Evolutionary conservation across 2,888 invertebrate species (phyloP), one percentile per base, ranked within the genome.

Genomic region (Neuroscelio doddi): DNA sequence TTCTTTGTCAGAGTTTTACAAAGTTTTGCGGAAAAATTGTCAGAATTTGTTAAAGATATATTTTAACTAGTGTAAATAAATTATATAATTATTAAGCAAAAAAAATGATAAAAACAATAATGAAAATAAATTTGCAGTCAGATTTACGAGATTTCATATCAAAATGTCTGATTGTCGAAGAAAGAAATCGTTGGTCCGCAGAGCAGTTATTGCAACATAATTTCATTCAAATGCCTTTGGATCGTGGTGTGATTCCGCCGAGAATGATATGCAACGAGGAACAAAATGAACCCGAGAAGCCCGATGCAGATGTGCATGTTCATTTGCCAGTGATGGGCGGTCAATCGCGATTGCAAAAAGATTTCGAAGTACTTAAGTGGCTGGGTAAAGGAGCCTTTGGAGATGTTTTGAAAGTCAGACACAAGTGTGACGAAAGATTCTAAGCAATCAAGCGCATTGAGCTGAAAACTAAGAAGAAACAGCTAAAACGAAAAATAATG

Each of bases 351-450:
- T 87, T 96, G 2, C 88, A 90, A 68, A 92, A 88, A 1, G 95
- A 95, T 83, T 95, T 95, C 78, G 91, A 93, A 82, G 87, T 94
- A 30, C 86, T 97, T 0, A 90, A 91, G 69, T 92, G 90, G 87
- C 86, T 98, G 0, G 98, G 98, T 0, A 93, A 92, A 85, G 98
- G 98, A 1, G 98, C 96, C 0, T 99, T 95, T 84, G 99, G 98
- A 0, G 94, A 96, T 86, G 98, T 99, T 0, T 86, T 97, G 4
- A 97, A 98, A 89, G 96, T 94, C 0, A 90, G 90, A 77, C 98
- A 99, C 85, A 96, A 93, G 82, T 85, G 99, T 12, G 98, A 99
- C 84, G n/a, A n/a, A n/a, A n/a, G 96, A 8, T 89, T 93, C 71
- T 99, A 99, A 86, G 99, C 99, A 1, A 93, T 99, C 39, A 99